Evolutionary conservation across 2,113 vertebrate species (phyloP), one percentile per base, ranked within the genome.

Genomic region (Nibea albiflora): DNA sequence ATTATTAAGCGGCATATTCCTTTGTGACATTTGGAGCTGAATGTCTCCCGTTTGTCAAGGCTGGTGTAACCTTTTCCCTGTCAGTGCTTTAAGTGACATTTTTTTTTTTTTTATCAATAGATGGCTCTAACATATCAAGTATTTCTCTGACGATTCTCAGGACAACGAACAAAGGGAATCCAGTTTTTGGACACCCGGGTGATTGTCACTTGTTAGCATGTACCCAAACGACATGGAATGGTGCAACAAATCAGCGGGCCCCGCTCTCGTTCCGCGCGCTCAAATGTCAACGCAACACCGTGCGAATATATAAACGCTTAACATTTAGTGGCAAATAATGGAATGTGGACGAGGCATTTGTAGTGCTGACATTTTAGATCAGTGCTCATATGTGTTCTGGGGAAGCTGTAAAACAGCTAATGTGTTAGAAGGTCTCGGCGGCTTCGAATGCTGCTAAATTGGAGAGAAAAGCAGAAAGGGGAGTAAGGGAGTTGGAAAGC

Each of bases 321-420:
- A 91, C 90, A 92, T 92, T 93, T 91, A 92, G 83, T 82, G 78
- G 81, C 82, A 87, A 88, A 92, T 90, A 93, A 92, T 92, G 86
- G 90, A 83, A 86, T 85, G 85, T 85, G 90, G 88, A 92, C 79
- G 84, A 91, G 90, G 85, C 88, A 93, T 94, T 93, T 95, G 91
- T 87, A 86, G 91, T 76, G 89, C 87, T 95, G 93, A 94, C 92
- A 95, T 95, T 94, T 94, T 88, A 93, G 86, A 95, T 94, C 90
- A 90, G 89, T 70, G 85, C 88, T 89, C 87, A 84, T 93, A 92
- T 92, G 88, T 91, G 92, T 92, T 90, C 77, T 75, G 91, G 83
- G 79, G 84, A 91, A 91, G 85, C 84, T 85, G 88, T 92, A 87
- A 88, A 94, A 93, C 58, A 84, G 81, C 87, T 90, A 93, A 94